Base-by-base conservation (phyloP, 2,888 invertebrate species). In the Cataglyphis altisquamis region DNA sequence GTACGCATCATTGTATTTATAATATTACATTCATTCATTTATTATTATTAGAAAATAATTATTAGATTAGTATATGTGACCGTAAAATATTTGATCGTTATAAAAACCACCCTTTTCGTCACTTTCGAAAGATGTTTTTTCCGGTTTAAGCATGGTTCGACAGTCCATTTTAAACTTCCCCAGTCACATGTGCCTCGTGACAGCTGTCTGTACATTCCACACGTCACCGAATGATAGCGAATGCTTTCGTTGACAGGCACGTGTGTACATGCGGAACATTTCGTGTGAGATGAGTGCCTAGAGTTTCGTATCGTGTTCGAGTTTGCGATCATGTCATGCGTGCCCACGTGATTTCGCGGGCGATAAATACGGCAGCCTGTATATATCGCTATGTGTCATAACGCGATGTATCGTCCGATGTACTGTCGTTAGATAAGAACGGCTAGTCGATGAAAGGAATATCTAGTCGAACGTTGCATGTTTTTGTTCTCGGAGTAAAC, bases 321-420 rank as follows among this genome's bases (percentile, higher is more conserved):
- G 21, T 15, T 45, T 12, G 10, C 39, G 21, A 66, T 25, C 32
- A 18, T 66, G 67, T 29, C 48, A 48, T 18, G 67, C 45, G 25
- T 67, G 39, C 15, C 18, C 21, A 57, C 72, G 57, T 57, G 72
- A 70, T 70, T 57, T 3, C 32, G 21, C 32, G 57, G 18, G 45
- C n/a, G 64, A 77, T 75, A 82, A 77, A 52, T 29, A 48, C n/a
- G 9, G 12, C 48, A 52, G 36, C 6, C 9, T 18, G n/a, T 36
- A 36, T 45, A n/a, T 75, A 77, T 63, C 81, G 63, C 41, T 62
- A 10, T 12, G 63, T 64, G 77, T 75, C 63, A 52, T 63, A 75
- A 75, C 21, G 52, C 64, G 41, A 52, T 52, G 55, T 70, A 81
- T 74, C 77, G 29, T 81, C n/a, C 81, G 81, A 52, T 52, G 52